These are phyloP conservation scores for Aldabrachelys gigantea DNA, from an alignment of 2,113 vertebrate species.

Conservation along the genomic window DNA sequence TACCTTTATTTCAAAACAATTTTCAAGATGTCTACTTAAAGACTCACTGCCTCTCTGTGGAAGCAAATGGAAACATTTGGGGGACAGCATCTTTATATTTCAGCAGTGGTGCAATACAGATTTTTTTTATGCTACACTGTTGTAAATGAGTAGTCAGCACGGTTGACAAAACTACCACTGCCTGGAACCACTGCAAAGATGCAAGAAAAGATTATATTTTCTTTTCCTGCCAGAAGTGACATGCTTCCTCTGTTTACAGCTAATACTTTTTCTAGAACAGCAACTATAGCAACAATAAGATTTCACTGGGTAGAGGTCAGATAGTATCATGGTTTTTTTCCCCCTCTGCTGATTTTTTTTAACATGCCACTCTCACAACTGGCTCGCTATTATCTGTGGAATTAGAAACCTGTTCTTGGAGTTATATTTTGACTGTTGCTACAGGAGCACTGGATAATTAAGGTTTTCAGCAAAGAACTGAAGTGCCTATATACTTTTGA, in stretches of 20 bases:
- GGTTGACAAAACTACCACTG: not conserved
- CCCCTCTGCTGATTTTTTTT: conserved; percentile 40
- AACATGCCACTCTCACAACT: conserved; percentile 28
- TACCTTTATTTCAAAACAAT: not conserved
- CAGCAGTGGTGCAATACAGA: not conserved
- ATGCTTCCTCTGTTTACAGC: not conserved
- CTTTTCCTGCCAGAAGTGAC: conserved; percentile 11
- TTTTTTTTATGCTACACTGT: not conserved
- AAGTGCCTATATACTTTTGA: conserved; percentile 33
- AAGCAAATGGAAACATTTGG: not conserved
- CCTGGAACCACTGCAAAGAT: not conserved
- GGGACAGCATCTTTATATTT: not conserved
- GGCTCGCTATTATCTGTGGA: conserved; percentile 26
- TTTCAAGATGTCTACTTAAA: not conserved
- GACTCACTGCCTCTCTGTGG: not conserved
- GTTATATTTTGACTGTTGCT: conserved; percentile 34
- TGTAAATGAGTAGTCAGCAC: conserved; percentile 21
- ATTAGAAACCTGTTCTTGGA: conserved; percentile 13
- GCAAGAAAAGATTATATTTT: not conserved
- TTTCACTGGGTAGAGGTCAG: conserved; percentile 53
- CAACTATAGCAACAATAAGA: conserved; percentile 53
- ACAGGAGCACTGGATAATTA: conserved; percentile 46
- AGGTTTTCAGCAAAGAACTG: conserved; percentile 51
- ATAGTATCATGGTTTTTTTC: conserved; percentile 26
- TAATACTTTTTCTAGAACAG: not conserved